Evolutionary conservation across 2,888 invertebrate species (phyloP), one percentile per base, ranked within the genome.

Genomic region (Pherbina coryleti): DNA sequence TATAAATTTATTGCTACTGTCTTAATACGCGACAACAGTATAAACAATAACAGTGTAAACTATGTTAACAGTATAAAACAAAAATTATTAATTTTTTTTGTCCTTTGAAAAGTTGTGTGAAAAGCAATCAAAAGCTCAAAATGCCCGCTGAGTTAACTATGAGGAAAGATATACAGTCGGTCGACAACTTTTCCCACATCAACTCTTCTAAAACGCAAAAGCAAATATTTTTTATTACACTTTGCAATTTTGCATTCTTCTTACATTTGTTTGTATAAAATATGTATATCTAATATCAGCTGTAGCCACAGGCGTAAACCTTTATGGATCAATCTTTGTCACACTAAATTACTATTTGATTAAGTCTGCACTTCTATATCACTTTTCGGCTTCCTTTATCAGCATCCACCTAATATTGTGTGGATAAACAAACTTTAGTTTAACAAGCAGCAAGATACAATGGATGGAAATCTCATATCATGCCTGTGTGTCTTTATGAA

Each of bases 381-480:
- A 11, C 22, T 25, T 49, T 51, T 51, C 49, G 5, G 34, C 37
- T 31, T 9, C 19, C 19, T 44, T 49, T 31, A 17, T 62, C 31
- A 17, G 62, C 28, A 19, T 9, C 44, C 44, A 28, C 22, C 62
- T 17, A 28, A 53, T 49, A 37, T 49, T 53, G 57, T 53, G 57
- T 11, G 72, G 37, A 57, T 72, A 22, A 60, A 72, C 28, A 72
- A 72, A 72, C 72, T 72, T 72, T 60, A 17, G 34, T 57, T 37
- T n/a, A 22, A 3, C 19, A 55, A 71, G 55, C 37, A 71, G 34
- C n/a, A n/a, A 7, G 22, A 3, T 28, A 17, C 9, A 60, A 25
- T 22, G 57, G 3, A 60, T 14, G 25, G 57, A 55, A 55, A 55
- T 81, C 77, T 78, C 79, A 81, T 79, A 78, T 79, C 76, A 79